phyloP scores from a whole-genome alignment of 2,797 vertebrate genomes.

The Sandelia bainsii region DNA sequence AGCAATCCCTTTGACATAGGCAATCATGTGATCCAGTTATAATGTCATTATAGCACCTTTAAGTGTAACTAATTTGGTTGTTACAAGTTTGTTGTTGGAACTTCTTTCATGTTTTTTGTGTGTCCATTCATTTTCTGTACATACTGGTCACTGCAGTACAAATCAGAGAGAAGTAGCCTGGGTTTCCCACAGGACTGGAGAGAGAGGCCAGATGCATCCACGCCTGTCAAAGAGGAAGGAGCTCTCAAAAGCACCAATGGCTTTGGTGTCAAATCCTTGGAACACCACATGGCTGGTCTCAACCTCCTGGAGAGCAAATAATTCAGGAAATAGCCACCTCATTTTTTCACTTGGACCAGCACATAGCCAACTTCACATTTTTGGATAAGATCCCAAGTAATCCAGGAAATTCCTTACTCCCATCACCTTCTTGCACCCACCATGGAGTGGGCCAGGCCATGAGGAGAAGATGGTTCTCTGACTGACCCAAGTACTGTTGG shows the following conservation, averaged over 20 bases:
- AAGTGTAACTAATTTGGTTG: background rate
- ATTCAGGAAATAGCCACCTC: slow-evolving; percentile 36
- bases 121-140: background rate
- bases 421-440: slow-evolving; percentile 48
- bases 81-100: background rate
- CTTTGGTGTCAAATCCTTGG: slow-evolving; percentile 87
- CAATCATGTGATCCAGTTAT: background rate
- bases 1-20: background rate
- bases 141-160: slow-evolving; percentile 74
- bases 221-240: slow-evolving; percentile 82
- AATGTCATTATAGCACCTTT: background rate
- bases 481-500: slow-evolving; percentile 12
- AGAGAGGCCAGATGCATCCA: slow-evolving; percentile 83
- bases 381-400: slow-evolving; percentile 82
- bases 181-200: slow-evolving; percentile 88
- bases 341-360: slow-evolving; percentile 80
- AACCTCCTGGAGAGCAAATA: slow-evolving; percentile 92
- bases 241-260: slow-evolving; percentile 85
- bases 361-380: slow-evolving; percentile 85
- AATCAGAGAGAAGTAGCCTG: slow-evolving; percentile 86
- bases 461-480: slow-evolving; percentile 29
- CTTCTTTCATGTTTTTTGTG: background rate
- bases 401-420: slow-evolving; percentile 36
- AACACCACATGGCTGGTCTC: slow-evolving; percentile 88
- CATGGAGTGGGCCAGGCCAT: slow-evolving; percentile 14